phyloP scores from a whole-genome alignment of 2,797 vertebrate genomes.

The Xiphophorus birchmanni region DNA sequence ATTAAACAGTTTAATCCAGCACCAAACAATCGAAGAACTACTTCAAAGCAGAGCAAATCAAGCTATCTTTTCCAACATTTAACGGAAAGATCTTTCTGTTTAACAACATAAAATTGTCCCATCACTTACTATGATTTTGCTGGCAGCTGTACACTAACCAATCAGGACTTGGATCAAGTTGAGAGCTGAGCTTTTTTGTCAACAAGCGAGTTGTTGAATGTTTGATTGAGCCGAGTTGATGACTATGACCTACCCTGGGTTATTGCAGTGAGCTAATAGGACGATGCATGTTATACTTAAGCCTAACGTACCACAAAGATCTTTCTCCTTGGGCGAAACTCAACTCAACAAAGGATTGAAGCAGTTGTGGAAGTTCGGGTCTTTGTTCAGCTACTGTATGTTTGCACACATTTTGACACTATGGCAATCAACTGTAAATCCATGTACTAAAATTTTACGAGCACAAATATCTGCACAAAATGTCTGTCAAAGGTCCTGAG shows the following conservation, averaged over 20 bases:
- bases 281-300: conserved; percentile 46
- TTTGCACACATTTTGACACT: conserved; percentile 47
- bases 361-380: conserved; percentile 39
- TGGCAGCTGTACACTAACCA: conserved; percentile 36
- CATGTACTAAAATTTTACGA: conserved; percentile 34
- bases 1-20: conserved; percentile 69
- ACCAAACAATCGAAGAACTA: conserved; percentile 35
- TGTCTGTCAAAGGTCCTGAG: conserved; percentile 46
- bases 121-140: conserved; percentile 50
- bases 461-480: conserved; percentile 63
- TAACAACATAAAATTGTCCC: conserved; percentile 39
- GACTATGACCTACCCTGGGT: conserved; percentile 65
- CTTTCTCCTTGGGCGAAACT: conserved; percentile 54
- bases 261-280: conserved; percentile 47
- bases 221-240: conserved; percentile 61
- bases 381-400: conserved; percentile 55
- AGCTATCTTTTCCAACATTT: conserved; percentile 39
- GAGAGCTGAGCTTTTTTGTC: conserved; percentile 42
- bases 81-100: conserved; percentile 19
- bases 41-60: conserved; percentile 23
- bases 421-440: conserved; percentile 34
- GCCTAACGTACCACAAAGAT: conserved; percentile 41
- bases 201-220: conserved; percentile 58
- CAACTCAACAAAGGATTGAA: conserved; percentile 48
- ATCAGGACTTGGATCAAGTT: conserved; percentile 32